Evolutionary conservation across 2,113 vertebrate genomes (phyloP), one percentile per base, ranked within the genome.

Genomic region (Saccopteryx leptura): DNA sequence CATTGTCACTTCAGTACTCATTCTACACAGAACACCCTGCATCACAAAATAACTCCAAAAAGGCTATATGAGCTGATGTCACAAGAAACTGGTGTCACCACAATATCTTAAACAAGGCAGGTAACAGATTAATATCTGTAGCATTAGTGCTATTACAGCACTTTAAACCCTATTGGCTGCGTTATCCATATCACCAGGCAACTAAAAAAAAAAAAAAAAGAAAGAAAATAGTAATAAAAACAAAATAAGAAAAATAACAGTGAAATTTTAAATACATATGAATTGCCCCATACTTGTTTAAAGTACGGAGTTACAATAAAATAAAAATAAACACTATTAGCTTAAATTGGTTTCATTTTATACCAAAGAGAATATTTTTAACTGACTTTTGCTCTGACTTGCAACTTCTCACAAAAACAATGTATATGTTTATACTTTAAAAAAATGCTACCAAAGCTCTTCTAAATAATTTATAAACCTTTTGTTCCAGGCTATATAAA

Each of bases 271-370:
- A 81, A 58, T 31, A 91, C 7, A 61, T 33, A 63, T 75, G 4
- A 86, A 83, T 80, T 84, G 52, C 48, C 74, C 84, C 58, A 39
- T 80, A 85, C 87, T 91, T 97, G 33, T 80, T 88, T 86, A 15
- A 65, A 93, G 92, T n/a, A 2, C 3, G 79, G 33, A 93, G 15
- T 90, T 95, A 60, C 91, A 95, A 80, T 93, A 60, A 96, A 93
- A 90, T 56, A 60, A 68, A 96, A 96, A 95, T 19, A 88, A 76
- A 13, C 31, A 66, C 18, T 71, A 54, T 82, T 94, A 92, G 5
- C 14, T 94, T 93, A 60, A 75, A 39, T 48, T 28, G n/a, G 39
- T 91, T 95, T 74, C 24, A 65, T 72, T 93, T 94, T 92, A 88
- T 23, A 92, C 28, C n/a, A 88, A 93, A 75, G 52, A 81, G 7